Evolutionary conservation across 2,113 vertebrate genomes (phyloP).

Genomic region (Calonectris borealis): DNA sequence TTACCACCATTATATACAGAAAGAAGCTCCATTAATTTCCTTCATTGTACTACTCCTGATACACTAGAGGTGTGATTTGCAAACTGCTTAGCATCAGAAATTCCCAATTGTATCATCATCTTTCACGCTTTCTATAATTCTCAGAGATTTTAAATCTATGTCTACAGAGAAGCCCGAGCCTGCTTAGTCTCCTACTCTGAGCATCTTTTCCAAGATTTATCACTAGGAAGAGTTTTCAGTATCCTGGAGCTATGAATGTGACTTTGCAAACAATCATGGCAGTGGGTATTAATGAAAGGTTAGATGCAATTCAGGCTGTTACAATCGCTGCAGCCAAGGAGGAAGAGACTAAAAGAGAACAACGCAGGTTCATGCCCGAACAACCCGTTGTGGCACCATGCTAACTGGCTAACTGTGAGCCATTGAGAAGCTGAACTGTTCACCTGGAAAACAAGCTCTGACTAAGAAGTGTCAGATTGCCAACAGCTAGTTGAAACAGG

Average conservation of each 20-base stretch:
- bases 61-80: background rate
- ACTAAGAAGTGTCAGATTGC: background rate
- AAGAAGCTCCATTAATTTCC: background rate
- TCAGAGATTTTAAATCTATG: background rate
- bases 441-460: background rate
- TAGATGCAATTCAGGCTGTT: background rate
- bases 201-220: background rate
- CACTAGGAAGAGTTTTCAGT: background rate
- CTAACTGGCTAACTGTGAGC: background rate
- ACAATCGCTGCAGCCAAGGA: background rate
- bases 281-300: background rate
- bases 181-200: background rate
- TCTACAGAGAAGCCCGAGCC: background rate
- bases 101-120: background rate
- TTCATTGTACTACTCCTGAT: background rate
- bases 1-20: background rate
- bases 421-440: background rate
- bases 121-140: background rate
- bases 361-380: background rate
- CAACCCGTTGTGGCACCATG: background rate
- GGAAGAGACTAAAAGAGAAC: background rate
- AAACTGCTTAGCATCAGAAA: background rate
- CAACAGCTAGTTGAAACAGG: background rate
- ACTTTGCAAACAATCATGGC: background rate
- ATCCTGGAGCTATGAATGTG: background rate